Evolutionary conservation across 2,888 invertebrate genomes (phyloP), one percentile per base, ranked within the genome.

Genomic region (Alentia gelatinosa): DNA sequence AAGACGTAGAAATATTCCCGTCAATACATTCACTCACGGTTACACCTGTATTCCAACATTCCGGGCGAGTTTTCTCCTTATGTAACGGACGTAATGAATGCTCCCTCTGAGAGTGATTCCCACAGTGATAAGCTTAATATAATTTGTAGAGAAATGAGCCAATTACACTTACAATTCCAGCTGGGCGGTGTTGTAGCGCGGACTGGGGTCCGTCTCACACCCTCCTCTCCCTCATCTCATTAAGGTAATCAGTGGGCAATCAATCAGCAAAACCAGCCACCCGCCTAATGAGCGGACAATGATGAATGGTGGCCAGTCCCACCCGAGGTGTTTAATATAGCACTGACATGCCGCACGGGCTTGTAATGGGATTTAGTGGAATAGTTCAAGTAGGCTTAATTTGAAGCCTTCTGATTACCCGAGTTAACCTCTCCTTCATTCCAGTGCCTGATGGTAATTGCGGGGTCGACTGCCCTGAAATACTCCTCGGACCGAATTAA

Each of bases 241-340:
- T 56, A 56, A n/a, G n/a, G 56, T 56, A 56, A 56, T 68, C 68
- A 68, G n/a, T 30, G 12, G 5, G 12, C 37, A 15, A 79, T 79
- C 79, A 3, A 35, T 79, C 79, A 37, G 37, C 35, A 39, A 5
- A 1, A 35, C 37, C 35, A 79, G 79, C 4, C 1, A 1, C 1
- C 4, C 3, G 35, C 23, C 56, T 35, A 79, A 79, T 79, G 79
- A 79, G 79, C 12, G 39, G 79, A 37, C 39, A 35, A 37, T 15
- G 12, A n/a, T 39, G 35, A 79, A 79, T 79, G 79, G 39, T 79
- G 15, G 9, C n/a, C 79, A 12, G n/a, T 4, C 37, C 37, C 79
- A 79, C 79, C 79, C 37, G 12, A 79, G 79, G 79, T 79, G 79
- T 79, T 79, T 79, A 79, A 79, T 79, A 79, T 79, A 79, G 79